These are phyloP conservation scores for Melitaea athalia DNA, from an alignment of 2,888 invertebrate species.

Conservation along the genomic window DNA sequence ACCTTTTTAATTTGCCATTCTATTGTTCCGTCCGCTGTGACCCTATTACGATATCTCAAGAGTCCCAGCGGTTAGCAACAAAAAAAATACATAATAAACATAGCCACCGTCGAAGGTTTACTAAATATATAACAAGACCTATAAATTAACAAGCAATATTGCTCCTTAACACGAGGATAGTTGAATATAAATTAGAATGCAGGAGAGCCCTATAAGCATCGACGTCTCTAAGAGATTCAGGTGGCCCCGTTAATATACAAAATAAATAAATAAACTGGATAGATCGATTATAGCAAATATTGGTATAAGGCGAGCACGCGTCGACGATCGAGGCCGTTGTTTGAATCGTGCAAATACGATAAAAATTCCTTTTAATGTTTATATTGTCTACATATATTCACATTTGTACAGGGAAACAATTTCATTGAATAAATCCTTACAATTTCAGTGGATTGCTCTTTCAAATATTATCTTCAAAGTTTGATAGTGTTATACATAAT, in stretches of 20 bases:
- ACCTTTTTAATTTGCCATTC: neutral
- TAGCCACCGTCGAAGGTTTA: constrained; percentile 16
- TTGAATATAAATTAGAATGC: constrained; percentile 11
- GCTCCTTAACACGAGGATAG: constrained; percentile 1
- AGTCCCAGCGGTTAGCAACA: neutral
- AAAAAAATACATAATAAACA: constrained; percentile 17
- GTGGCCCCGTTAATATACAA: constrained; percentile 30
- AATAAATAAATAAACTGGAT: constrained; percentile 23
- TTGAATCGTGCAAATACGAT: constrained; percentile 24
- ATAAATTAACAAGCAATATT: constrained; percentile 1
- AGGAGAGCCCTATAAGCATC: constrained; percentile 8
- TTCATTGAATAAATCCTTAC: neutral
- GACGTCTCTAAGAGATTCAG: constrained; percentile 21
- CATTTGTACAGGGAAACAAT: neutral
- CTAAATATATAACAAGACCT: constrained; percentile 10
- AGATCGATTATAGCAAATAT: constrained; percentile 28
- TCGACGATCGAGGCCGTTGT: constrained; percentile 16
- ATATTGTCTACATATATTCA: neutral
- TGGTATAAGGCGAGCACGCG: constrained; percentile 10
- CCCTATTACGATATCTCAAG: constrained; percentile 1
- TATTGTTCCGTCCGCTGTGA: constrained; percentile 2
- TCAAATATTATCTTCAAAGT: no score
- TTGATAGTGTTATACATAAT: no score
- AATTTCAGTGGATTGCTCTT: neutral
- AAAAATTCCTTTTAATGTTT: constrained; percentile 7